Conservation (phyloP, 2,888 invertebrate species). For the Rotaria magnacalcarata region DNA sequence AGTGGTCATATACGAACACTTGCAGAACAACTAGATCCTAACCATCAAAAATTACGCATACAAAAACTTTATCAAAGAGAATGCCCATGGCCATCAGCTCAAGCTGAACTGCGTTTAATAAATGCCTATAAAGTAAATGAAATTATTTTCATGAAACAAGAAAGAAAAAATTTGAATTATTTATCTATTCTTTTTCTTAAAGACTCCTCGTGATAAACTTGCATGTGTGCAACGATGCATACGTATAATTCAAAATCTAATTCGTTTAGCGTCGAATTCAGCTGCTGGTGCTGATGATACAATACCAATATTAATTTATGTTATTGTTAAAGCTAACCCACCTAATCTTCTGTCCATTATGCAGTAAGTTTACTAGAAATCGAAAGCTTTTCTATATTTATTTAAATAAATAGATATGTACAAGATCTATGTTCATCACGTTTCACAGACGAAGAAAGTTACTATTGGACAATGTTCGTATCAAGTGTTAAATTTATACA, state of each 20-base stretch:
- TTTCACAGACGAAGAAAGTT: conserved; percentile 19
- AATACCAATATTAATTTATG: conserved; percentile 89
- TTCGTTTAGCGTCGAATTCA: conserved; percentile 72
- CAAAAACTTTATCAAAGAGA: conserved; percentile 60
- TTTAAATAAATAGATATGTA: not conserved
- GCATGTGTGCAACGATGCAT: conserved; percentile 79
- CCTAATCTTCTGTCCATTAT: conserved; percentile 85
- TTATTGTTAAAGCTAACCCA: conserved; percentile 93
- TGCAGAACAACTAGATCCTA: conserved; percentile 60
- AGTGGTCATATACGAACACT: not conserved
- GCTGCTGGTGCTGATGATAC: conserved; percentile 87
- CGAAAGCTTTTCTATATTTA: too few species aligned
- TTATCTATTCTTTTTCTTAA: too few species aligned
- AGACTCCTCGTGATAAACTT: conserved; percentile 78
- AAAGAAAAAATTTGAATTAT: too few species aligned
- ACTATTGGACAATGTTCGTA: conserved; percentile 34
- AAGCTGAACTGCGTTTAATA: conserved; percentile 78
- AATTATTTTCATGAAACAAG: not conserved
- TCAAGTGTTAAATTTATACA: conserved; percentile 10
- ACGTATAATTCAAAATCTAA: conserved; percentile 83
- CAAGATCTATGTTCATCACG: conserved; percentile 24
- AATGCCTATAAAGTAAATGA: conserved; percentile 71
- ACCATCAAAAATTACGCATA: conserved; percentile 82
- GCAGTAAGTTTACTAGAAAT: conserved; percentile 20
- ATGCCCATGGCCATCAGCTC: conserved; percentile 91